These are phyloP conservation scores for Stichopus horrens DNA, from an alignment of 53 echinoderm and acorn worm genomes.

Conservation along the genomic window DNA sequence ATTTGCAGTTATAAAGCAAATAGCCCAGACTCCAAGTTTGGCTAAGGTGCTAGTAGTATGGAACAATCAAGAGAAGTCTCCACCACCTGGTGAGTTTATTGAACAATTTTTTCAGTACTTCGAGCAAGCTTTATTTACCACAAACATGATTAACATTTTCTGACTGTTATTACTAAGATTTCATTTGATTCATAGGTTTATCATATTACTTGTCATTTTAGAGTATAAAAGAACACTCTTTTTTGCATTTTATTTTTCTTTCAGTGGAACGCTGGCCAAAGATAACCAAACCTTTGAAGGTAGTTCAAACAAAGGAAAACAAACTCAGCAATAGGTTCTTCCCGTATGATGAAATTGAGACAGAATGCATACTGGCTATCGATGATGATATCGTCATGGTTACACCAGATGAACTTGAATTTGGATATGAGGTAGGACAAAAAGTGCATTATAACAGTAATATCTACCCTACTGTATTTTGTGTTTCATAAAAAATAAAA, in stretches of 20 bases:
- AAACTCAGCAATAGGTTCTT: conserved; percentile 99
- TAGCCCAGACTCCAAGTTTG: conserved; percentile 87
- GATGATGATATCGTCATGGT: conserved; percentile 99
- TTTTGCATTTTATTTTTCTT: conserved; percentile 30
- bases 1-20: conserved; percentile 89
- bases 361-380: conserved; percentile 89
- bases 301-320: conserved; percentile 96
- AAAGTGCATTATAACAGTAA: too few species aligned
- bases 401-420: conserved; percentile 96
- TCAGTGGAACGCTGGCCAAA: conserved; percentile 95
- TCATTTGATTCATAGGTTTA: too few species aligned
- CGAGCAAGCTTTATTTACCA: too few species aligned
- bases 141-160: too few species aligned
- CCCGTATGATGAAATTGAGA: conserved; percentile 99
- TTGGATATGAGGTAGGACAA: conserved; percentile 89
- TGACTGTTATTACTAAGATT: too few species aligned
- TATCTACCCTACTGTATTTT: too few species aligned
- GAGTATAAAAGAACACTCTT: neutral
- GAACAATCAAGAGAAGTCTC: conserved; percentile 94
- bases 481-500: too few species aligned
- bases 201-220: neutral
- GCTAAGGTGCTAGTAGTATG: conserved; percentile 95
- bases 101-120: too few species aligned
- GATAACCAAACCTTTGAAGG: conserved; percentile 96
- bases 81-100: conserved; percentile 72